These are phyloP conservation scores for Teleiodes luculella DNA, from an alignment of 2,888 invertebrate species.

Conservation along the genomic window DNA sequence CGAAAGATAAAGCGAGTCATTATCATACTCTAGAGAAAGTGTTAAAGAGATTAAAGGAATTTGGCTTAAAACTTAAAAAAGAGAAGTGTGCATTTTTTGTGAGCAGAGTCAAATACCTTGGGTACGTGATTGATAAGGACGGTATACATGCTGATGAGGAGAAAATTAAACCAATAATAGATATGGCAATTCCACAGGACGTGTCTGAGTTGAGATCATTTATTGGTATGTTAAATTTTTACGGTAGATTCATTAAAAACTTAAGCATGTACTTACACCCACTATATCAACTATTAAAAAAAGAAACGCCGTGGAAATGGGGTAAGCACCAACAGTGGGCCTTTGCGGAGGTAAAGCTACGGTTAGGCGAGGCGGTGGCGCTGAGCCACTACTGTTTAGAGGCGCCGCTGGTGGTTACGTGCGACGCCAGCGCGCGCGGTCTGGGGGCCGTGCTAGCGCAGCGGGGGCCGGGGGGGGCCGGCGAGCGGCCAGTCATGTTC, in stretches of 20 bases:
- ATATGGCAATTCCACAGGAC: slow-evolving; percentile 17
- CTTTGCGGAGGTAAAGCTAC: not conserved
- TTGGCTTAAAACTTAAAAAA: slow-evolving; percentile 17
- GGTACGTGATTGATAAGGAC: slow-evolving; percentile 16
- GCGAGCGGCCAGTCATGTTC: not conserved
- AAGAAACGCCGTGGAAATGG: not conserved
- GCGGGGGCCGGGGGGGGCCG: not conserved
- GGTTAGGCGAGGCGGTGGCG: not conserved
- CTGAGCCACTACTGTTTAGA: not conserved
- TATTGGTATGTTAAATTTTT: slow-evolving; percentile 26
- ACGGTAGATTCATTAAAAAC: slow-evolving; percentile 23
- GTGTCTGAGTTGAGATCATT: slow-evolving; percentile 26
- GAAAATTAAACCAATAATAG: slow-evolving; percentile 21
- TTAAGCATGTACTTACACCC: not conserved
- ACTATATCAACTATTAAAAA: not conserved
- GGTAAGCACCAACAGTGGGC: not conserved
- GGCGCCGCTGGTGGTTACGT: not conserved
- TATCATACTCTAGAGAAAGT: slow-evolving; percentile 18
- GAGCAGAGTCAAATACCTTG: slow-evolving; percentile 15
- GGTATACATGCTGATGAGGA: slow-evolving; percentile 23
- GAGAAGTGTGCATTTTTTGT: slow-evolving; percentile 23
- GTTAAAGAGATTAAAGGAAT: slow-evolving; percentile 17
- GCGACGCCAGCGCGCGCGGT: not conserved
- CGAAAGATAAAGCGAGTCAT: slow-evolving; percentile 13
- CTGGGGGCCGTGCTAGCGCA: not conserved